Evolutionary conservation across 2,113 vertebrate species (phyloP), one percentile per base, ranked within the genome.

Genomic region (Pachycephala philippinensis): DNA sequence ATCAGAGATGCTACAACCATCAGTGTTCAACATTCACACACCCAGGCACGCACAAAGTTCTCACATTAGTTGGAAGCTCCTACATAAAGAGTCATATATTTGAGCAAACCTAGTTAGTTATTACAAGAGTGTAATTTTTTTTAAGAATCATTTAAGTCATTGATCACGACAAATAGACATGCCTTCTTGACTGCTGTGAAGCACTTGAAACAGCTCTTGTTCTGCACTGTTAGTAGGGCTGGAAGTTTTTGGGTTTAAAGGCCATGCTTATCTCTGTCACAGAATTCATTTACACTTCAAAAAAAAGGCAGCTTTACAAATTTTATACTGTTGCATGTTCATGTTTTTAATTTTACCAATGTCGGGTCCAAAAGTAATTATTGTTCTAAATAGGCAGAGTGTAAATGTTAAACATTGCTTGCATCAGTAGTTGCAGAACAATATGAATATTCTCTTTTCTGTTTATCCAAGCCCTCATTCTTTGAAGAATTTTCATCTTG

Each of bases 21-120:
- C 26, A 35, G 5, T 15, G 8, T 40, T 21, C 10, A 52, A 76
- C 17, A 52, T 8, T 14, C 2, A 44, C 6, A 24, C 39, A 50
- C n/a, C n/a, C 3, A 44, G 31, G 9, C 9, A 23, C 0, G 0
- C 13, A 66, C 6, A 54, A 23, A 27, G 5, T 37, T 53, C 24
- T 60, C 6, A 26, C 0, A 0, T 56, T 39, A 63, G 14, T 3
- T 64, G 45, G 44, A 49, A 86, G 3, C 5, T 87, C 13, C 17
- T 44, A 65, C 9, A 7, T 40, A 63, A 4, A 35, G 9, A n/a
- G 3, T 42, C 5, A 24, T 15, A 35, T 24, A 61, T 56, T 56
- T 76, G 28, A 85, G 31, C 10, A 84, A 75, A 88, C 1, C 10
- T 59, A 45, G 19, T 72, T 64, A 52, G 13, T 54, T 16, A 47